Conservation (phyloP, 23 tunicate genomes). For the Trididemnum nubilum region DNA sequence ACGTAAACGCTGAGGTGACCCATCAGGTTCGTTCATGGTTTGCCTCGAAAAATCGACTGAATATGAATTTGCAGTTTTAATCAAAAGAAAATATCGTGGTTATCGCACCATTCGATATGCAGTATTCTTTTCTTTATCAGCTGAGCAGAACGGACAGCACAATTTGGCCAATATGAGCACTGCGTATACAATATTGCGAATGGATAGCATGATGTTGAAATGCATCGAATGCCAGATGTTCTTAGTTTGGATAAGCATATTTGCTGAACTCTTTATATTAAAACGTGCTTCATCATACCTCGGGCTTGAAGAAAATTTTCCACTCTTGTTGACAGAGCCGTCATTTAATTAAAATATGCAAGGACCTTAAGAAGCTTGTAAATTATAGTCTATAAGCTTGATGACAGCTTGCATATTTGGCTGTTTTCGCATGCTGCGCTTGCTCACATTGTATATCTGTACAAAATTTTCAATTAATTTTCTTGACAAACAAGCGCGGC, state of each 20-base stretch:
- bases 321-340: constrained; percentile 24
- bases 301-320: background rate
- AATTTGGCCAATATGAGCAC: background rate
- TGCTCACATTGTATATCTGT: too few species aligned
- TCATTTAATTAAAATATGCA: constrained; percentile 31
- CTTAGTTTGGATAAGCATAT: constrained; percentile 37
- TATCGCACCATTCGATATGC: too few species aligned
- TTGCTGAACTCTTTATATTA: constrained; percentile 30
- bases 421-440: background rate
- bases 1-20: too few species aligned
- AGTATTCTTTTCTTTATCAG: too few species aligned
- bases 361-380: background rate
- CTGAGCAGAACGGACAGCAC: background rate
- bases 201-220: background rate
- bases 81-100: too few species aligned
- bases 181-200: background rate
- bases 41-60: too few species aligned
- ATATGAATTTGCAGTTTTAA: too few species aligned
- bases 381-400: background rate
- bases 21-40: too few species aligned
- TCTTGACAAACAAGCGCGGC: too few species aligned
- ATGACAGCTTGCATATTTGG: background rate
- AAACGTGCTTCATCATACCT: constrained; percentile 17
- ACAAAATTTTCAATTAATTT: too few species aligned
- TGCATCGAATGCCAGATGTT: constrained; percentile 53